phyloP scores from a whole-genome alignment of 1,140 invertebrate species.

The Lanistes nyassanus region DNA sequence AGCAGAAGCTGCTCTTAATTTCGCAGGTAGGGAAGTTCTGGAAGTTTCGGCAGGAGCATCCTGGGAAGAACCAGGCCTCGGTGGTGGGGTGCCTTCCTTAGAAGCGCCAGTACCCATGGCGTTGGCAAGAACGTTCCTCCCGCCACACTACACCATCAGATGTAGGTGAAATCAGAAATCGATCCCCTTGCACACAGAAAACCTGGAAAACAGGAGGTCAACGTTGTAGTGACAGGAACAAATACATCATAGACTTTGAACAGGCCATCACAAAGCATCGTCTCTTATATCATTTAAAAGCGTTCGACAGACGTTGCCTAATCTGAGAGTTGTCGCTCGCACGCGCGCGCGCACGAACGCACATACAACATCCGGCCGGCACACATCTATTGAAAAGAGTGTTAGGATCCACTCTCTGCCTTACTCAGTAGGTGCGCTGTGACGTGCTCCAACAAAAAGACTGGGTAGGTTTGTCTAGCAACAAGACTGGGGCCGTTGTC shows the following conservation, averaged over 20 bases:
- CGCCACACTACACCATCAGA: background rate
- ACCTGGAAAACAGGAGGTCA: background rate
- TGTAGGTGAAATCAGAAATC: background rate
- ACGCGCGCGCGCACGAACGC: background rate
- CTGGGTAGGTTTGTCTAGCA: background rate
- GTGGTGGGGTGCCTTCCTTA: background rate
- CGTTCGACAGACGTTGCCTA: background rate
- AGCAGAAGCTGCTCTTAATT: background rate
- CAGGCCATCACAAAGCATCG: too few relatives aligned
- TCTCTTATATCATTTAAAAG: background rate
- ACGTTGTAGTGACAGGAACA: background rate
- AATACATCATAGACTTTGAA: background rate
- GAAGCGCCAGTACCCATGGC: slow-evolving; percentile 12
- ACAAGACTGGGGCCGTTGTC: background rate
- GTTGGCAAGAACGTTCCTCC: background rate
- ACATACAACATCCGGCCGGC: too few relatives aligned
- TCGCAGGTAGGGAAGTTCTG: background rate
- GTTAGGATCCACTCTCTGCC: background rate
- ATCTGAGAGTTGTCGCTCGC: background rate
- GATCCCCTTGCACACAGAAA: background rate
- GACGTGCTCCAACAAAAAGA: background rate
- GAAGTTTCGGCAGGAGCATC: background rate
- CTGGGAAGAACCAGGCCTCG: background rate
- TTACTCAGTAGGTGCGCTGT: background rate
- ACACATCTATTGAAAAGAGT: too few relatives aligned